A percentile compares a stretch with the other conserved stretches of the same genome.
Evolutionary conservation across 2,888 invertebrate species (phyloP).

Genomic region (Amitus sp.): DNA sequence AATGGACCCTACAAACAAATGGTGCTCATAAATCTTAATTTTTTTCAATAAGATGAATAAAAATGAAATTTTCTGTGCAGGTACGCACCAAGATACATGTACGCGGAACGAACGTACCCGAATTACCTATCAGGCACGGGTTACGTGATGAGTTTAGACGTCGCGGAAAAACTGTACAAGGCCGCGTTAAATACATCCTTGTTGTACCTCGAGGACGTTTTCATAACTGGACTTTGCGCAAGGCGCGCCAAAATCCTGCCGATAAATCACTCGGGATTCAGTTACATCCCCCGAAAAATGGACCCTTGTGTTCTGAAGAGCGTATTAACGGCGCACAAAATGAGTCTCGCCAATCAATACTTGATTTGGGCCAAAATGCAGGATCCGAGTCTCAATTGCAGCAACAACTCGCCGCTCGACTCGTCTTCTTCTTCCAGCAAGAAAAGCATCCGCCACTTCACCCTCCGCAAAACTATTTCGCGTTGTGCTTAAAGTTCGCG

Average conservation of each 20-base stretch:
- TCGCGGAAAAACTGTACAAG: slow-evolving; percentile 73
- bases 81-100: slow-evolving; percentile 86
- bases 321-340: slow-evolving; percentile 70
- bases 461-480: slow-evolving; percentile 42
- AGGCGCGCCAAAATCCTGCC: slow-evolving; percentile 70
- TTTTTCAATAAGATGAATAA: neutral
- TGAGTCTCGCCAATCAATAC: slow-evolving; percentile 67
- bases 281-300: slow-evolving; percentile 67
- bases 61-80: slow-evolving; percentile 56
- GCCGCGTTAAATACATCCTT: slow-evolving; percentile 76
- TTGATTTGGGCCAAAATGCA: slow-evolving; percentile 58
- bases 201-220: slow-evolving; percentile 83
- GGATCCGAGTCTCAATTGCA: slow-evolving; percentile 47
- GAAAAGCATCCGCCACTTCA: slow-evolving; percentile 49
- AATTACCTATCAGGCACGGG: slow-evolving; percentile 85
- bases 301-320: slow-evolving; percentile 68
- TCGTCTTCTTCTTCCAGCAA: slow-evolving; percentile 17
- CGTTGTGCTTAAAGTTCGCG: slow-evolving; percentile 38
- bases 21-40: slow-evolving; percentile 67
- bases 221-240: slow-evolving; percentile 80
- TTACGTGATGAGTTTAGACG: slow-evolving; percentile 78
- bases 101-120: slow-evolving; percentile 76
- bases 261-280: slow-evolving; percentile 74
- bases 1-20: slow-evolving; percentile 78
- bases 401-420: slow-evolving; percentile 8